Evolutionary conservation across 2,113 vertebrate species (phyloP), one percentile per base, ranked within the genome.

Genomic region (Sprattus sprattus): DNA sequence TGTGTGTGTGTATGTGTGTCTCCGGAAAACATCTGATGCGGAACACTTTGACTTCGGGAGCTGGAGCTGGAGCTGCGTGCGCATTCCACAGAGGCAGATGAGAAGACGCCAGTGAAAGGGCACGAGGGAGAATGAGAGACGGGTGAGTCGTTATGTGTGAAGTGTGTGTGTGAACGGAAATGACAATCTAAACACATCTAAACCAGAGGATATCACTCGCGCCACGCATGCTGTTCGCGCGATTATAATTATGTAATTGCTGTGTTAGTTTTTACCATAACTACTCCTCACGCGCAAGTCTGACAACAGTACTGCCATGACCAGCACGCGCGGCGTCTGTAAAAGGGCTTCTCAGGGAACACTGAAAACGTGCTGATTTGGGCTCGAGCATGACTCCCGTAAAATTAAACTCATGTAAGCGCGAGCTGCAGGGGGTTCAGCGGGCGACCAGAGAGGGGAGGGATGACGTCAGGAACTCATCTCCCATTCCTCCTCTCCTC

Each of bases 401-500:
- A 20, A 60, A 60, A 22, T 60, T 22, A 60, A 22, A 22, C 54
- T 60, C 47, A 47, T 8, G 46, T 47, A 20, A 57, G 52, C 16
- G 32, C 32, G 64, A 67, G 39, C 39, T 39, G 39, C 39, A 39
- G 39, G 39, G 39, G 39, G 39, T 39, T 39, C 39, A 39, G 39
- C 39, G 39, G 39, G 39, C 39, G 39, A 39, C 39, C 39, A 39
- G 39, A 39, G 39, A 39, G 39, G 39, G 39, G 64, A 78, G 25
- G 11, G 10, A 39, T 78, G 71, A 78, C 71, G 32, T 78, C 71
- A 78, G 28, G 32, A 78, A 32, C 11, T 22, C 10, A 10, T 45
- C 6, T 11, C 10, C 47, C 1, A 5, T 28, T 88, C 25, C 86
- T 2, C 85, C 86, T 92, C 52, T 85, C 32, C n/a, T 80, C 39